Evolutionary conservation across 2,113 vertebrate species (phyloP), one percentile per base, ranked within the genome.

Genomic region (Eubucco bourcierii): DNA sequence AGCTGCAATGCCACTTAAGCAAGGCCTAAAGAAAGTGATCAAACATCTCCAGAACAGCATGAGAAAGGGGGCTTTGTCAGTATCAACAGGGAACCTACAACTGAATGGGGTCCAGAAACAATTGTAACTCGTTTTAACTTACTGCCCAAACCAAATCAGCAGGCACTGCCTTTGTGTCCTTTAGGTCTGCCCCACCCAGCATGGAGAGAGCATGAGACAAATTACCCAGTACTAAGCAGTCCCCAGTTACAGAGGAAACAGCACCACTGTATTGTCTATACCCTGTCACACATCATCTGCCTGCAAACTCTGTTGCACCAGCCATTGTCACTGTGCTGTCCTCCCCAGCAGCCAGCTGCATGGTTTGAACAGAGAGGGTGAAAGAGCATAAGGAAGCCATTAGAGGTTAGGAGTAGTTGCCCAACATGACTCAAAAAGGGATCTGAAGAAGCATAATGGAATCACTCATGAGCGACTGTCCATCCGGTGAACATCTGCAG

Each of bases 331-430:
- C 68, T 7, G 4, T 46, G 33, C 70, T 87, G 73, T 73, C 37
- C 73, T 63, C 55, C 55, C 70, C 1, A 0, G 63, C 77, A 93
- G 82, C 64, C 67, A 56, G 87, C 81, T 89, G 76, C 79, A 65
- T 41, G 52, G 55, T 50, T 81, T 66, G 71, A 95, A 37, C 28
- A 53, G 29, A 64, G 34, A 15, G 2, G 41, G 15, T 59, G 47
- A 46, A 31, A 47, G 56, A 93, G 56, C 92, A 93, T 74, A 46
- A 93, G 95, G 91, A 94, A 94, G 24, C 67, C 67, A 90, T 94
- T 89, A 92, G 64, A 55, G 46, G n/a, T 53, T 66, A 44, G 60
- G 56, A 96, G 23, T 88, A 24, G 68, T 89, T 80, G 52, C 90
- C 78, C 78, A 92, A 70, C 18, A 3, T 31, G 34, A 50, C 75